Base-by-base conservation (phyloP, 2,797 vertebrate genomes). In the Chelmon rostratus region DNA sequence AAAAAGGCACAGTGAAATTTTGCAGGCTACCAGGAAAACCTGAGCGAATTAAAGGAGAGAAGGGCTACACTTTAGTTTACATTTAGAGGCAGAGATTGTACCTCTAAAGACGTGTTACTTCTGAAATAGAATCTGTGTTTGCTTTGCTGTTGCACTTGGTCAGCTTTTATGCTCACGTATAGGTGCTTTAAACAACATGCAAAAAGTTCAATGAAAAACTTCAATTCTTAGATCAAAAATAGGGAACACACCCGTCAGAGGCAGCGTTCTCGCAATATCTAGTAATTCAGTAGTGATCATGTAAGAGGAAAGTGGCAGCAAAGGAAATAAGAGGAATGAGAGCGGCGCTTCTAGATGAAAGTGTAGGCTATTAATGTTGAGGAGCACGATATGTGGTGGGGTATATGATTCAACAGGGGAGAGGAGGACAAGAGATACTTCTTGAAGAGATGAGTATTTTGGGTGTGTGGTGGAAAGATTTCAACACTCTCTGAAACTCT, bases 311-410 rank as follows among this genome's bases (percentile, higher is more conserved):
- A 69, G 62, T 59, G 56, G 58, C 8, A 57, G 44, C 23, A 19
- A 15, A 78, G 62, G 66, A 73, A 69, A 81, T 46, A 76, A 71
- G 28, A 59, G 28, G 9, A 77, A 80, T 2, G 47, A 76, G 79
- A 76, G 61, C 74, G 52, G 33, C 57, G 33, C 57, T 76, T 58
- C 11, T 13, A 61, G 59, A 76, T 78, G 54, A 81, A 83, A 82
- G 76, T 40, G 23, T 2, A 15, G 31, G 28, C 66, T 79, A 65
- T 83, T 82, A 61, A 76, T 78, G 59, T 50, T 52, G 59, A 81
- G 64, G 54, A 68, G 37, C 62, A 76, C 3, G 8, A 76, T 28
- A 40, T 6, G 31, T 67, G 76, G 54, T 58, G 52, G 53, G 28
- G 73, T 64, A 70, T 58, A 59, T 66, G 57, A 82, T 74, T 58